Base-by-base conservation (phyloP, 2,888 invertebrate genomes). In the Hydroisotoma schaefferi region DNA sequence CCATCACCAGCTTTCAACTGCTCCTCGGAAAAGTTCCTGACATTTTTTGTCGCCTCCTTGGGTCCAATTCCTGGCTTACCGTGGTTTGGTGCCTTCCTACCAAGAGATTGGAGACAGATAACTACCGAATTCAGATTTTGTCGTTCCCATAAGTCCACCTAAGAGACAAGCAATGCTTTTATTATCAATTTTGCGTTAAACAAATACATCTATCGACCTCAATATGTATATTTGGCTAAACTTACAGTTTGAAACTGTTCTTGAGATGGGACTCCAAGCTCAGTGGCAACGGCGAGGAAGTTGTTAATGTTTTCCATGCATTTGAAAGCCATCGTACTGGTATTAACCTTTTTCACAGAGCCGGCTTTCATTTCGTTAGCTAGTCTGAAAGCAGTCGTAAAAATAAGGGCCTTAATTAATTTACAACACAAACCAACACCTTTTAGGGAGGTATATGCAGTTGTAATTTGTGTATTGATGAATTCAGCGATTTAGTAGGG, bases 301-400 rank as follows among this genome's bases (percentile, higher is more conserved):
- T 87, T 89, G 78, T 94, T 93, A 73, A 98, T 97, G 78, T 98
- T 98, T 80, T 98, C 97, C 97, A 98, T 98, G 79, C 94, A 94
- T 76, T 95, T 95, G 80, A 97, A 98, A 61, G 91, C 94, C 87
- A 93, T 88, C 75, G 86, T 85, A 60, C 88, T 88, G 73, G 85
- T 85, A 78, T 97, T 95, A 73, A 97, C 85, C 80, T 94, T 94
- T 81, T 93, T 94, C 59, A 98, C 86, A 55, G 86, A 84, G 46
- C 88, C 90, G 0, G 90, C 85, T 76, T 92, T 85, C 74, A 97
- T 84, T 70, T 82, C 83, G 79, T 97, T 97, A 26, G 86, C 89
- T 74, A 95, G 79, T 76, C 92, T 92, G 79, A 22, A 81, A 69
- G n/a, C n/a, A n/a, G n/a, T n/a, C n/a, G n/a, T n/a, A n/a, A n/a